These are phyloP conservation scores for Thoracochromis brauschi DNA, from an alignment of 2,113 vertebrate genomes.

Conservation along the genomic window DNA sequence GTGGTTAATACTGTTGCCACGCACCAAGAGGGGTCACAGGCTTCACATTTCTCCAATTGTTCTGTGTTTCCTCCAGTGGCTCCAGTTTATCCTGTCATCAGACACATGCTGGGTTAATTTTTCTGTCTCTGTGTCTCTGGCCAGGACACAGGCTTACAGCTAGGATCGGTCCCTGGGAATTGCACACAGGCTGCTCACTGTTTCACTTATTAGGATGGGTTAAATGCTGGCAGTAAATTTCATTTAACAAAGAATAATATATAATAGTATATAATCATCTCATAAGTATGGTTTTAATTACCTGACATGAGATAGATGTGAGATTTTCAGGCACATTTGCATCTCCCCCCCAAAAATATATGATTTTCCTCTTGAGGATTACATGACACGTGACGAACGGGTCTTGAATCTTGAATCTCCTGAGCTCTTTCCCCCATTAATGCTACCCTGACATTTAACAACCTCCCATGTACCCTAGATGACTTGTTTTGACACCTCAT, in stretches of 20 bases:
- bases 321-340: neutral
- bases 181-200: neutral
- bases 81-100: neutral
- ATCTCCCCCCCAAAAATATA: neutral
- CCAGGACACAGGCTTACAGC: neutral
- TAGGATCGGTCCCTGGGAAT: neutral
- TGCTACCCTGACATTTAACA: neutral
- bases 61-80: neutral
- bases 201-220: neutral
- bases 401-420: neutral
- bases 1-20: neutral
- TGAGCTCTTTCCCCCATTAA: neutral
- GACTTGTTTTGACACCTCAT: neutral
- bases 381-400: neutral
- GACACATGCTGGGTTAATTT: neutral
- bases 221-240: neutral
- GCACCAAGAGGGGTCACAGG: neutral
- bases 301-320: neutral
- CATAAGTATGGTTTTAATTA: neutral
- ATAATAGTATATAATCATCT: neutral
- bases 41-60: neutral
- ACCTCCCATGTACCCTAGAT: neutral
- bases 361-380: neutral
- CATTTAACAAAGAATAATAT: neutral
- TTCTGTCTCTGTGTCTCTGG: neutral